Percentiles rank a stretch among this genome's conserved stretches.
These are phyloP conservation scores for Brachypteracias leptosomus DNA, from an alignment of 2,113 vertebrate species.

Conservation along the genomic window DNA sequence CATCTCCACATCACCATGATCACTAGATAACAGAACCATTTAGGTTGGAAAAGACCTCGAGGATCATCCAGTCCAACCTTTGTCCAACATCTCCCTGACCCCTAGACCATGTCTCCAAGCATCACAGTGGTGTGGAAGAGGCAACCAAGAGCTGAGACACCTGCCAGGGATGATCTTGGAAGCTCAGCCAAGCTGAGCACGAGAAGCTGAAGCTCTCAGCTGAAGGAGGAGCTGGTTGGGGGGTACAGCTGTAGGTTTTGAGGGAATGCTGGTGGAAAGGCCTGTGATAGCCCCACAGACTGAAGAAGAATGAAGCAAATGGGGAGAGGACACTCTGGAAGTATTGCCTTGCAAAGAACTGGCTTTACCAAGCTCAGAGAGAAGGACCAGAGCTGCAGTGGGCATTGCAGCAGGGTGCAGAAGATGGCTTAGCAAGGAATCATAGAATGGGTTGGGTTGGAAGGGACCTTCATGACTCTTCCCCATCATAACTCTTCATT, in stretches of 20 bases:
- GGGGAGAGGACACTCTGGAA: not conserved
- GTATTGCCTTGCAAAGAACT: not conserved
- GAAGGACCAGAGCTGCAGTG: not conserved
- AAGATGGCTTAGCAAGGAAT: no score
- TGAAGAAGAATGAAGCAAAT: not conserved
- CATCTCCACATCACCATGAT: no score
- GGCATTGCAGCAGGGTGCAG: not conserved
- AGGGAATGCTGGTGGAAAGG: not conserved
- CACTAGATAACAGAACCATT: no score
- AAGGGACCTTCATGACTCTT: not conserved
- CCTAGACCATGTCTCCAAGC: no score
- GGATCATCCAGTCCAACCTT: no score
- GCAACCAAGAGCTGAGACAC: accelerated
- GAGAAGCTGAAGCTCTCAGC: not conserved
- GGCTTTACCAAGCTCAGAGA: not conserved
- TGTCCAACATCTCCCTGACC: no score
- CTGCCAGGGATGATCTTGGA: not conserved
- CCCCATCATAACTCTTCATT: not conserved
- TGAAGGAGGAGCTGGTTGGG: accelerated
- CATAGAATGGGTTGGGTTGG: not conserved
- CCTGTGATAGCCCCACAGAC: not conserved
- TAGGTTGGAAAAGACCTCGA: no score
- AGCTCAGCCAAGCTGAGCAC: not conserved
- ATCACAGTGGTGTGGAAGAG: not conserved
- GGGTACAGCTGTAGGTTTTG: not conserved